Conservation (phyloP, 2,888 invertebrate genomes). For the Phaonia tiefii region DNA sequence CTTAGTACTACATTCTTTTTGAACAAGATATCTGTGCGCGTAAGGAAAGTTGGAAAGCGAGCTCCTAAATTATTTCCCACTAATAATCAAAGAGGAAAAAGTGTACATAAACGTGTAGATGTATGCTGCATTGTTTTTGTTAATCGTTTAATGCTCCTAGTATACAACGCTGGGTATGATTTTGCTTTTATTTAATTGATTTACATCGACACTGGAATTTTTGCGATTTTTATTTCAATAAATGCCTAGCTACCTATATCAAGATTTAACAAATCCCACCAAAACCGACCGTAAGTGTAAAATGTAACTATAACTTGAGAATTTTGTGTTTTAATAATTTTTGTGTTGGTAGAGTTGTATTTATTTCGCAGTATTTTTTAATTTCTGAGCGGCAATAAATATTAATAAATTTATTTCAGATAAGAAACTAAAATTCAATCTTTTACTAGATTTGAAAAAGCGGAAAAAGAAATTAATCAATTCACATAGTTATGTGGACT, state of each 20-base stretch:
- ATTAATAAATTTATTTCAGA: not conserved
- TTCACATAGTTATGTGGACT: too few species aligned
- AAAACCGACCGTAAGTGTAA: too few species aligned
- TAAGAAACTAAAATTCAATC: too few species aligned
- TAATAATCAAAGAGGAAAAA: too few species aligned
- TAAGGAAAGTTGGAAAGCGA: slow-evolving; percentile 39
- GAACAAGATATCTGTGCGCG: slow-evolving; percentile 43
- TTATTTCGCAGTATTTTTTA: not conserved
- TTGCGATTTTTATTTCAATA: too few species aligned
- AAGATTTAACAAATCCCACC: too few species aligned
- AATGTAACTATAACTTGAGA: not conserved
- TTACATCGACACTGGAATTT: not conserved
- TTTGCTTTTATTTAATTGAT: slow-evolving; percentile 15
- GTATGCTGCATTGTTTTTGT: slow-evolving; percentile 34
- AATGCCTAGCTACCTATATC: too few species aligned
- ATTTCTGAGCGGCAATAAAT: not conserved
- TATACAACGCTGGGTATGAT: slow-evolving; percentile 37
- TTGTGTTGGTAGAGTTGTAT: not conserved
- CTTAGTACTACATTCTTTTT: slow-evolving; percentile 7
- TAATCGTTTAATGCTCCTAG: slow-evolving; percentile 28
- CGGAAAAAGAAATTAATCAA: too few species aligned
- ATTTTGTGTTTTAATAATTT: slow-evolving; percentile 1
- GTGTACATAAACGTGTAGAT: slow-evolving; percentile 38
- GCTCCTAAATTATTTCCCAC: slow-evolving; percentile 34
- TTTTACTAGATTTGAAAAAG: too few species aligned